These are phyloP conservation scores for Myotis myotis DNA, from an alignment of 2,797 vertebrate species.

Conservation along the genomic window DNA sequence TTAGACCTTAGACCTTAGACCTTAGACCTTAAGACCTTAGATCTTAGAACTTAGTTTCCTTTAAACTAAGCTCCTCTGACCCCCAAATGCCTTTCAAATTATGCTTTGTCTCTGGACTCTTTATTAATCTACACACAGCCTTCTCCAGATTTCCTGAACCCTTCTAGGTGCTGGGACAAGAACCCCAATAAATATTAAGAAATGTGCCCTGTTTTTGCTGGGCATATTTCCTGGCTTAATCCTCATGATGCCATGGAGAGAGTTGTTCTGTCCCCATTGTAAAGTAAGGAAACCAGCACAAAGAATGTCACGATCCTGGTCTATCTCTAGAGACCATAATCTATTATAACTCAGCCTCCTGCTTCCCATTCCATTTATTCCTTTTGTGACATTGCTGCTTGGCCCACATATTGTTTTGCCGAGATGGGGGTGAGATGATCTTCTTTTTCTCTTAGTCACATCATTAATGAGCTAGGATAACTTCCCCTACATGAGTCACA, in stretches of 20 bases:
- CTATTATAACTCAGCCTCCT: background rate
- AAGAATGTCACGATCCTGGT: background rate
- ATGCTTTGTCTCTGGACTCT: no score
- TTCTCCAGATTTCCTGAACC: no score
- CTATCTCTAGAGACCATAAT: background rate
- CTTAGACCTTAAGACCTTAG: no score
- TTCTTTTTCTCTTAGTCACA: background rate
- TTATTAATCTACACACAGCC: no score
- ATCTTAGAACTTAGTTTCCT: no score
- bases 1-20: no score
- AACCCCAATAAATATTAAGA: background rate
- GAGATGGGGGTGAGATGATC: background rate
- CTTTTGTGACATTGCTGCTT: background rate
- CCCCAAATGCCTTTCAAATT: no score
- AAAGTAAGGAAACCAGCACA: background rate
- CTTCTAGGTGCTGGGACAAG: no score
- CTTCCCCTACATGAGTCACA: background rate
- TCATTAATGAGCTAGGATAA: slow-evolving; percentile 32
- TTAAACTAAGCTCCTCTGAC: no score
- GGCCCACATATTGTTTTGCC: background rate
- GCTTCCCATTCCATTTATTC: background rate
- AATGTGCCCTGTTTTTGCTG: background rate
- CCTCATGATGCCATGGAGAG: background rate
- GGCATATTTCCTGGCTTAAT: background rate
- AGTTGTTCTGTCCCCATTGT: background rate